Conservation (phyloP, 2,113 vertebrate genomes). For the Burhinus oedicnemus region DNA sequence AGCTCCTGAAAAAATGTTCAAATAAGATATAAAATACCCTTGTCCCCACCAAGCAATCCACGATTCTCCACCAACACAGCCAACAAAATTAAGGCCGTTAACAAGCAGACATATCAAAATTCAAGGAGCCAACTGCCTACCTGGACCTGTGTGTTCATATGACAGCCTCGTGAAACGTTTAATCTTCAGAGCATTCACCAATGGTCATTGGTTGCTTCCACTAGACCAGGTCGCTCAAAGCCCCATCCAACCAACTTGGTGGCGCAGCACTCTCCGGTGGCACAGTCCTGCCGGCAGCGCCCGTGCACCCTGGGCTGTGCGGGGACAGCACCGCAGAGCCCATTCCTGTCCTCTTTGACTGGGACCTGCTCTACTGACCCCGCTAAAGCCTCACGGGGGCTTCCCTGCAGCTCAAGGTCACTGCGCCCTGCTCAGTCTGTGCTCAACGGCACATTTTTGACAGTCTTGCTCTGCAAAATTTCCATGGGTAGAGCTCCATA, state of each 20-base stretch:
- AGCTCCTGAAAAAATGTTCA: conserved; percentile 25
- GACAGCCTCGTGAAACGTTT: neutral
- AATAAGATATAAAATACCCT: neutral
- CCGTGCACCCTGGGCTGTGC: fast-evolving
- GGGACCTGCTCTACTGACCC: neutral
- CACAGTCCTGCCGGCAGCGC: neutral
- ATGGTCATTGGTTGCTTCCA: neutral
- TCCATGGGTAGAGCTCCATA: neutral
- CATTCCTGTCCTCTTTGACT: neutral
- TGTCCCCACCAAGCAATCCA: neutral
- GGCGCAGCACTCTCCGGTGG: fast-evolving
- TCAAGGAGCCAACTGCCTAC: neutral
- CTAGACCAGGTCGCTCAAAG: neutral
- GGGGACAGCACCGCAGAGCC: neutral
- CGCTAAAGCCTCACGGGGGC: neutral
- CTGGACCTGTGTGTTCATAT: neutral
- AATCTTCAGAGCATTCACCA: neutral
- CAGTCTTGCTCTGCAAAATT: neutral
- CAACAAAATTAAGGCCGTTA: conserved; percentile 14
- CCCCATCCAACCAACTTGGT: fast-evolving
- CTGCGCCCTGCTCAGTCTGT: neutral
- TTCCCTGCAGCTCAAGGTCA: conserved; percentile 36
- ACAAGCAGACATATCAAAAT: neutral
- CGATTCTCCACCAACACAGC: neutral
- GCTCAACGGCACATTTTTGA: neutral